Percentiles rank a stretch among this genome's conserved stretches.
These are phyloP conservation scores for Porites evermanni DNA, from an alignment of 92 coral and sea anemone species.

Conservation along the genomic window DNA sequence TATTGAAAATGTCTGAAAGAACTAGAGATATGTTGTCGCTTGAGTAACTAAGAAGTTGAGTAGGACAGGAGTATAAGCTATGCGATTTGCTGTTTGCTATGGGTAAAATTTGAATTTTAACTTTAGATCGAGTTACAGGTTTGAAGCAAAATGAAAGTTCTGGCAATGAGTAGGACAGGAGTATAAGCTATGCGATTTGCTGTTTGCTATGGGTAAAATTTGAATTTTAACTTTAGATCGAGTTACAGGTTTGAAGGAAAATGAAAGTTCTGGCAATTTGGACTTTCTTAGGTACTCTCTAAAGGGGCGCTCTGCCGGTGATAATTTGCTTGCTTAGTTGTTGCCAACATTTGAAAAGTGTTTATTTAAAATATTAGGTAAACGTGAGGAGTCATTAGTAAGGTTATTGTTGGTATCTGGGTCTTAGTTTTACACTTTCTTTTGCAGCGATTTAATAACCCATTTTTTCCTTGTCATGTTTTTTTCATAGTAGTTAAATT, in stretches of 20 bases:
- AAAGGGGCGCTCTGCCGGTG: neutral
- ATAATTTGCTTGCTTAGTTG: neutral
- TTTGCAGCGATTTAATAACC: no score
- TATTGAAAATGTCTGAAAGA: no score
- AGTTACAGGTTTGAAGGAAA: neutral
- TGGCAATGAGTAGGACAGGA: neutral
- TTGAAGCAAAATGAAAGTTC: neutral
- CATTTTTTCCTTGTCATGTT: neutral
- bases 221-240: neutral
- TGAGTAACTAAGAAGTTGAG: no score
- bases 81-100: neutral
- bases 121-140: neutral
- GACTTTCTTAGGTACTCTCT: conserved; percentile 5
- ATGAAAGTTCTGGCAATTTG: neutral
- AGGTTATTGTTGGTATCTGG: no score
- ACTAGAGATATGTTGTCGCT: no score
- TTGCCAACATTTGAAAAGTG: conserved; percentile 1
- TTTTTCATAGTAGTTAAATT: neutral
- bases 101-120: neutral
- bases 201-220: neutral
- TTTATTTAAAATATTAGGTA: conserved; percentile 1
- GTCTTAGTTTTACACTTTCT: no score
- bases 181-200: no score
- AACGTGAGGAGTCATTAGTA: neutral
- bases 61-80: neutral